Base-by-base conservation (phyloP, 1,140 invertebrate genomes). In the Ptiloglossa arizonensis region DNA sequence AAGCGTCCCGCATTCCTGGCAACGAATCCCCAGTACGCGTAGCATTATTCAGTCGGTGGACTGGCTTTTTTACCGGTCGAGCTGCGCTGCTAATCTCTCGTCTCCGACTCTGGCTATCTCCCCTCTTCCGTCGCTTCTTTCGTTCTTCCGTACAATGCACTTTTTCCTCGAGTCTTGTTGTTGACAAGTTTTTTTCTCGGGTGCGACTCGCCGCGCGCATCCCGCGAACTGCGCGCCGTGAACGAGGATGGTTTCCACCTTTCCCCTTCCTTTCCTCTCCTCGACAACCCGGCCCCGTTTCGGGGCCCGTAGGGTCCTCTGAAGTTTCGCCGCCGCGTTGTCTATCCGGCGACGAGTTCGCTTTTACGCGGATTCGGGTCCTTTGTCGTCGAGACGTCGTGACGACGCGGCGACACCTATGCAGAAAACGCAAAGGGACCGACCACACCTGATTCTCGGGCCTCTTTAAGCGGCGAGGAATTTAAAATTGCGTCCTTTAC, bases 351-450 rank as follows among this genome's bases (percentile, higher is more conserved):
- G 76, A 87, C 86, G 73, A 88, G 79, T 82, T 87, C 84, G 87
- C 86, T 89, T 91, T 87, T 91, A 90, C 88, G 90, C 87, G 89
- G 86, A 91, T 91, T 89, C 86, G 89, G 85, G 67, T 75, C 89
- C 89, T 90, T 92, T 91, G 90, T 92, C 81, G 83, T 80, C 70
- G 68, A 64, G 35, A 64, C 59, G 56, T 73, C 84, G 81, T 86
- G 87, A 88, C 86, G 81, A 63, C 67, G 74, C 70, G 71, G 79
- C 87, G 86, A 89, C 87, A 88, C 84, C 82, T 89, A 79, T 80
- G 71, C 74, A 50, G 66, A 85, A 68, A 48, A 75, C 67, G 85
- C 83, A 88, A 90, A 89, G 87, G 86, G 81, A 68, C 82, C 86
- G 88, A 83, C 86, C 86, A 88, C 90, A 89, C 87, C 86, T 88